phyloP scores from a whole-genome alignment of 2,797 vertebrate species.

The Chelon auratus region DNA sequence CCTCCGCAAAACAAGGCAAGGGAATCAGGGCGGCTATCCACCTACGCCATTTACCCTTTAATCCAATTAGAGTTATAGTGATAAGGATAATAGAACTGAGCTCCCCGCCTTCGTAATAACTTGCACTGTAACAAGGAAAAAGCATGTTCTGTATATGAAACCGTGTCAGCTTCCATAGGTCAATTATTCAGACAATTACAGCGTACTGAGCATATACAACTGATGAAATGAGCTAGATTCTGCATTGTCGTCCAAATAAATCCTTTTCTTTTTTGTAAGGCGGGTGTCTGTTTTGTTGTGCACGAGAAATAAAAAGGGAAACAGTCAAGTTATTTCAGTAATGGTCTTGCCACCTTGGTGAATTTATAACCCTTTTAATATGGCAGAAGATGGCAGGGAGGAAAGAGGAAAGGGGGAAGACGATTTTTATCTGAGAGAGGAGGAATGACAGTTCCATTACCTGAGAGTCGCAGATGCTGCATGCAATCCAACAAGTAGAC shows the following conservation, averaged over 20 bases:
- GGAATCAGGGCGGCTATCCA: slow-evolving; percentile 30
- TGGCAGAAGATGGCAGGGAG: slow-evolving; percentile 66
- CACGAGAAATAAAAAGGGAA: slow-evolving; percentile 50
- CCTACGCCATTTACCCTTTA: slow-evolving; percentile 31
- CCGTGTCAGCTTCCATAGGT: slow-evolving; percentile 7
- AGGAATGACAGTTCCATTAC: slow-evolving; percentile 87
- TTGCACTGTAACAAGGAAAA: background rate
- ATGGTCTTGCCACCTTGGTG: slow-evolving; percentile 65
- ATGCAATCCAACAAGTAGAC: slow-evolving; percentile 76
- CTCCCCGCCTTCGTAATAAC: slow-evolving; percentile 9
- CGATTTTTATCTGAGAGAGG: slow-evolving; percentile 80
- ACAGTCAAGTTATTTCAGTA: slow-evolving; percentile 70
- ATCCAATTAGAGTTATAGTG: slow-evolving; percentile 38
- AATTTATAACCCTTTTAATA: slow-evolving; percentile 80
- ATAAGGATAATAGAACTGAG: slow-evolving; percentile 11
- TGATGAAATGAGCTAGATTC: slow-evolving; percentile 10
- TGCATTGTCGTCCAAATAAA: slow-evolving; percentile 25
- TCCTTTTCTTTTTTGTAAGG: background rate
- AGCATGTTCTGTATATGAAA: slow-evolving; percentile 1
- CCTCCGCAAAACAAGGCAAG: slow-evolving; percentile 17
- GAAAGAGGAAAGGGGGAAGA: slow-evolving; percentile 53
- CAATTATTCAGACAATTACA: slow-evolving; percentile 1
- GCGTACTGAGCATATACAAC: background rate
- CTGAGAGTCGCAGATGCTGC: slow-evolving; percentile 72
- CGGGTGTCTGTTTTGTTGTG: slow-evolving; percentile 38